phyloP scores from a whole-genome alignment of 1,140 invertebrate genomes.

The Holotrichia oblita region DNA sequence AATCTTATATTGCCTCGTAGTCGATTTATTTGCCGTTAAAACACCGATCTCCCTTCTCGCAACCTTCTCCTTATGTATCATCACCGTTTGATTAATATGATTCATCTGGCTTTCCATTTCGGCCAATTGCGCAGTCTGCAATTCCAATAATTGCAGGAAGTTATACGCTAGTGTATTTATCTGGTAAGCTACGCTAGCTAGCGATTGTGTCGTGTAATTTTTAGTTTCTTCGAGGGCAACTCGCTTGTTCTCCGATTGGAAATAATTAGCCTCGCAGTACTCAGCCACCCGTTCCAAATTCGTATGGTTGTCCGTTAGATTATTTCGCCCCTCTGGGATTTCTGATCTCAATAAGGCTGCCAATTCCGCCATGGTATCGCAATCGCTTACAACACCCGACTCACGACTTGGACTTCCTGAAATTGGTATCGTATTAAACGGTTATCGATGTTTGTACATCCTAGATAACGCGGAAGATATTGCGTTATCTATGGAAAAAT shows the following conservation, averaged over 20 bases:
- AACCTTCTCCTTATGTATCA: conserved; percentile 99
- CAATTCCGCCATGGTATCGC: conserved; percentile 84
- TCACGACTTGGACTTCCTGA: conserved; percentile 55
- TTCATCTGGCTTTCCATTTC: conserved; percentile 98
- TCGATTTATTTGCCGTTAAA: conserved; percentile 94
- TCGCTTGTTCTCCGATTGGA: conserved; percentile 91
- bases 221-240: conserved; percentile 97
- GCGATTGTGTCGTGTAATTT: conserved; percentile 96
- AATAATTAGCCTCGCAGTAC: conserved; percentile 98
- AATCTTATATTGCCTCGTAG: conserved; percentile 93
- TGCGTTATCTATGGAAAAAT: not conserved
- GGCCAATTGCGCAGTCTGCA: conserved; percentile 90
- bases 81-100: conserved; percentile 94
- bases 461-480: not conserved
- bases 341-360: conserved; percentile 89
- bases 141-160: conserved; percentile 92
- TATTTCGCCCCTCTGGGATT: conserved; percentile 95
- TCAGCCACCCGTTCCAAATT: conserved; percentile 97
- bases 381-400: conserved; percentile 58
- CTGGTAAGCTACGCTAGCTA: conserved; percentile 98
- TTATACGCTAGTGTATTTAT: conserved; percentile 98
- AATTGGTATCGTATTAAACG: not conserved
- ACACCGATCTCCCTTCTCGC: conserved; percentile 96
- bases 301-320: conserved; percentile 91
- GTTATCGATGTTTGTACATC: not conserved